These are phyloP conservation scores for Apotomis capreana DNA, from an alignment of 2,888 invertebrate genomes.

Conservation along the genomic window DNA sequence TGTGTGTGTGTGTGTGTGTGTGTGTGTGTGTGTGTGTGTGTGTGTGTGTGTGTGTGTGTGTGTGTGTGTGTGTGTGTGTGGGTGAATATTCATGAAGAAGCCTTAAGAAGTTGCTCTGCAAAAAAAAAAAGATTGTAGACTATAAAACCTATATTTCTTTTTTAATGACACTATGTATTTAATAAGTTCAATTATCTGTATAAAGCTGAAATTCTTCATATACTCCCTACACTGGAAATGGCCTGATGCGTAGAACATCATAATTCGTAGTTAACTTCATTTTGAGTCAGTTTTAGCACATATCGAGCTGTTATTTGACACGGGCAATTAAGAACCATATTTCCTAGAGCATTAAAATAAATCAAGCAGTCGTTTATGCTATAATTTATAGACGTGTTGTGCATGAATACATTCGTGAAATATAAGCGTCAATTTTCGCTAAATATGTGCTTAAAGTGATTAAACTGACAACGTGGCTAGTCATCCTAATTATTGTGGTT, in stretches of 20 bases:
- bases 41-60: too few relatives aligned
- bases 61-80: too few relatives aligned
- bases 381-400: slow-evolving; percentile 23
- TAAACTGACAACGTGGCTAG: slow-evolving; percentile 10
- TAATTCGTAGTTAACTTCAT: slow-evolving; percentile 8
- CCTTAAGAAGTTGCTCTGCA: too few relatives aligned
- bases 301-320: slow-evolving; percentile 25
- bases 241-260: slow-evolving; percentile 10
- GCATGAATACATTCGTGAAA: slow-evolving; percentile 14
- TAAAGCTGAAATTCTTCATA: too few relatives aligned
- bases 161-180: too few relatives aligned
- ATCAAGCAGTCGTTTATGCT: slow-evolving; percentile 24
- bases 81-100: too few relatives aligned
- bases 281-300: slow-evolving; percentile 11
- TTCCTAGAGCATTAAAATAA: slow-evolving; percentile 28
- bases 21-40: too few relatives aligned
- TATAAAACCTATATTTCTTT: too few relatives aligned
- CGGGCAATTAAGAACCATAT: slow-evolving; percentile 25
- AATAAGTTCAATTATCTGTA: too few relatives aligned
- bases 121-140: too few relatives aligned
- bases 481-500: not conserved
- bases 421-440: slow-evolving; percentile 30
- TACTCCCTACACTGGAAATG: not conserved
- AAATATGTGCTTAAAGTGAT: slow-evolving; percentile 16
- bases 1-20: too few relatives aligned